phyloP scores from a whole-genome alignment of 2,888 invertebrate genomes.

The Acrobasis consociella region DNA sequence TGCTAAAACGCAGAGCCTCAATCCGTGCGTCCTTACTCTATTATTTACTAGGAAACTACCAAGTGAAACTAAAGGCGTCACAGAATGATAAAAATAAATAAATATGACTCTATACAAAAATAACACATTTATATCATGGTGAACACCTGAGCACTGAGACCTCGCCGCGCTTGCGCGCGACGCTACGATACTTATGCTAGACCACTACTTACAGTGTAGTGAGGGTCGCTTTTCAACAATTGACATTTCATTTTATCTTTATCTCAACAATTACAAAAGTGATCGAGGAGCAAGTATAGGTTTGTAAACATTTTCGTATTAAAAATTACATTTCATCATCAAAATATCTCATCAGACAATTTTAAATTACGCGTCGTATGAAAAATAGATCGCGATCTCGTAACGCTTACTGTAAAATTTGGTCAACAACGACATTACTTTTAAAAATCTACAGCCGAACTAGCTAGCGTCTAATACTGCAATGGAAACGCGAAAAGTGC shows the following conservation, averaged over 20 bases:
- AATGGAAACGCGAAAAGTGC: conserved; percentile 26
- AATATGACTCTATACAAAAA: conserved; percentile 81
- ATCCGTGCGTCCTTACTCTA: conserved; percentile 74
- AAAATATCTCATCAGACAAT: conserved; percentile 65
- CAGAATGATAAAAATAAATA: conserved; percentile 74
- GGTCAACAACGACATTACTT: conserved; percentile 48
- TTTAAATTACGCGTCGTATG: conserved; percentile 59
- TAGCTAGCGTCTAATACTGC: conserved; percentile 55
- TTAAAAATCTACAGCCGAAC: conserved; percentile 38
- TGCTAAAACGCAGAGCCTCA: conserved; percentile 78
- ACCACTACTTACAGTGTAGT: conserved; percentile 36
- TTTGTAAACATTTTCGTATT: conserved; percentile 60
- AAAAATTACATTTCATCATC: conserved; percentile 74
- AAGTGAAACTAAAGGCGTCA: conserved; percentile 65
- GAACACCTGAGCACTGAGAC: conserved; percentile 75
- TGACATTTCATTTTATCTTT: conserved; percentile 59
- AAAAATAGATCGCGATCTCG: conserved; percentile 64
- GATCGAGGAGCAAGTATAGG: conserved; percentile 71
- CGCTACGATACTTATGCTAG: conserved; percentile 32
- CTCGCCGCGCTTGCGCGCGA: conserved; percentile 40
- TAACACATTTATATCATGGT: conserved; percentile 72
- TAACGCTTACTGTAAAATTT: conserved; percentile 43
- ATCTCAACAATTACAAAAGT: conserved; percentile 78
- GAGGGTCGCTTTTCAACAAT: conserved; percentile 53
- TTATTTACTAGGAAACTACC: conserved; percentile 71